These are phyloP conservation scores for Myripristis jacobus DNA, from an alignment of 2,797 vertebrate species.

Conservation along the genomic window DNA sequence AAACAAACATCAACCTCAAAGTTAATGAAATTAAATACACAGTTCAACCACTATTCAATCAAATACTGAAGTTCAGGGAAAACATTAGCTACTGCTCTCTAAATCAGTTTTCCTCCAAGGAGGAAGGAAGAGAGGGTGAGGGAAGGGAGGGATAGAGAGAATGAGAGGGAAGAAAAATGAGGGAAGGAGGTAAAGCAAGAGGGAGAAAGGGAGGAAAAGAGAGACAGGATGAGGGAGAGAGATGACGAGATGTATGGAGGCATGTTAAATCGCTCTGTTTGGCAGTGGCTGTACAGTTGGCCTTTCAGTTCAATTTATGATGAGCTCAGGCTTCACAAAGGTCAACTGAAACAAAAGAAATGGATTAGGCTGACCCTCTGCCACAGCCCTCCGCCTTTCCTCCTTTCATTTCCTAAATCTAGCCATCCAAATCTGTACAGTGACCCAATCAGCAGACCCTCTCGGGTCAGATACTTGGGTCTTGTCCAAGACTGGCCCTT, in stretches of 20 bases:
- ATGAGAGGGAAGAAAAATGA: neutral
- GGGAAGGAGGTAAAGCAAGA: too few relatives aligned
- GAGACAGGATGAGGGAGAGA: too few relatives aligned
- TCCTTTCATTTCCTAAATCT: slow-evolving; percentile 16
- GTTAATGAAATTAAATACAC: slow-evolving; percentile 27
- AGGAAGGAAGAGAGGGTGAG: neutral
- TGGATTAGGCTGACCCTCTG: slow-evolving; percentile 19
- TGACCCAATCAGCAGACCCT: slow-evolving; percentile 43
- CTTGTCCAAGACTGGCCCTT: slow-evolving; percentile 42
- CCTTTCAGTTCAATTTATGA: slow-evolving; percentile 38
- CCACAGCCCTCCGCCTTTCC: neutral
- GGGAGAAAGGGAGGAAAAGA: neutral
- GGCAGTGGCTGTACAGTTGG: slow-evolving; percentile 24
- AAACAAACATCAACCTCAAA: slow-evolving; percentile 22
- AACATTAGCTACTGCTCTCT: slow-evolving; percentile 8
- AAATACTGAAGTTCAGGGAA: slow-evolving; percentile 21
- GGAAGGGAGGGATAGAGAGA: neutral
- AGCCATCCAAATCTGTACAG: slow-evolving; percentile 18
- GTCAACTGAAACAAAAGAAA: slow-evolving; percentile 43
- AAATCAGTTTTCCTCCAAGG: slow-evolving; percentile 4
- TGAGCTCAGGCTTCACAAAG: slow-evolving; percentile 16
- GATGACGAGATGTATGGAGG: slow-evolving; percentile 1
- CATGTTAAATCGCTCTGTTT: slow-evolving; percentile 27
- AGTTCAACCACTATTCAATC: slow-evolving; percentile 28
- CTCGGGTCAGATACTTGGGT: slow-evolving; percentile 37